These are phyloP conservation scores for Esox niger DNA, from an alignment of 2,113 vertebrate genomes.

Conservation along the genomic window DNA sequence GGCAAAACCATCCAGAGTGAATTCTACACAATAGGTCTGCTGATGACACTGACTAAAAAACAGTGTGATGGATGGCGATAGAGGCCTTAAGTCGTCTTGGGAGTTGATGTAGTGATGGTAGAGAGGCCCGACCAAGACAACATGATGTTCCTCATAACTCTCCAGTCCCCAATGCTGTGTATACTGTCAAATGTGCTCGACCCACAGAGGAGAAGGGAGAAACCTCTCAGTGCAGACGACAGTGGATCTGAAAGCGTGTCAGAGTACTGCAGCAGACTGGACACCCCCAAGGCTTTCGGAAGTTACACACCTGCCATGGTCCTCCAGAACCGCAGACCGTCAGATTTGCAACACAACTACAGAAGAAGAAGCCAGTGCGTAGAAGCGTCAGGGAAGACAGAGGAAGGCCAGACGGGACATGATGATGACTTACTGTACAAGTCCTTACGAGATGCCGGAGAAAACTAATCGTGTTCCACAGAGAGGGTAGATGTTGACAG, in stretches of 20 bases:
- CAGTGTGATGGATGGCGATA: slow-evolving; percentile 37
- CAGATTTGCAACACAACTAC: slow-evolving; percentile 29
- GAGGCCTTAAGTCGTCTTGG: slow-evolving; percentile 46
- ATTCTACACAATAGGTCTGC: slow-evolving; percentile 30
- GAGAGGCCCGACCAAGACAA: slow-evolving; percentile 38
- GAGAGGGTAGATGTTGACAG: neutral
- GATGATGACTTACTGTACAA: too few relatives aligned
- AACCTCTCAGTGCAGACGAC: slow-evolving; percentile 54
- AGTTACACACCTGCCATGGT: slow-evolving; percentile 33
- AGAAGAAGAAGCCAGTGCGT: slow-evolving; percentile 5
- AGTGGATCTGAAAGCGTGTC: slow-evolving; percentile 47
- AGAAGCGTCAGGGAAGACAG: neutral
- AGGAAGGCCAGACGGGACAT: neutral
- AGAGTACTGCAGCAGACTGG: slow-evolving; percentile 22
- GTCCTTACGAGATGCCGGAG: too few relatives aligned
- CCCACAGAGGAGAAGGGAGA: slow-evolving; percentile 24
- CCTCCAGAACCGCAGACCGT: slow-evolving; percentile 45
- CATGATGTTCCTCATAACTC: slow-evolving; percentile 43
- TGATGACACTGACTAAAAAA: slow-evolving; percentile 20
- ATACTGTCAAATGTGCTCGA: slow-evolving; percentile 45
- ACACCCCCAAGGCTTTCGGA: slow-evolving; percentile 3
- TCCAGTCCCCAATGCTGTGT: slow-evolving; percentile 38
- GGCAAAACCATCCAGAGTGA: slow-evolving; percentile 33
- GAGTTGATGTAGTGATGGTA: slow-evolving; percentile 40
- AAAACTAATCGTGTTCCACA: neutral